Base-by-base conservation (phyloP, 2,888 invertebrate species). In the Amiota communis region DNA sequence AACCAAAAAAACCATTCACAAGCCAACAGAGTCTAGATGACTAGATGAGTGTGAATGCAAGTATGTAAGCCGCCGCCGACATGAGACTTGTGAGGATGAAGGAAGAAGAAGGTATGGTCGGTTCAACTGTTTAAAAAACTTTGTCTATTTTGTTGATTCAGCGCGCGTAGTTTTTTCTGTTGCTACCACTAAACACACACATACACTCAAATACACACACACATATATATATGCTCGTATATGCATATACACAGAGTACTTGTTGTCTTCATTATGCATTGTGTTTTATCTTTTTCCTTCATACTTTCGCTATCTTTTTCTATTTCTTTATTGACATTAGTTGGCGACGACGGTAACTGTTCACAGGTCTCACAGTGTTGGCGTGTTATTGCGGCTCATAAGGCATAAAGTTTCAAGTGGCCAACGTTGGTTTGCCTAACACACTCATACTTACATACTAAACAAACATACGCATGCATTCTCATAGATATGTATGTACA, bases 371-470 rank as follows among this genome's bases (percentile, higher is more conserved):
- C 36, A 36, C 36, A 4, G 6, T 80, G 79, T 77, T 84, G 80
- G 76, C 82, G 82, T 83, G 65, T 65, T 65, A 65, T 83, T 85
- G 83, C 81, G 86, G 83, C 83, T 85, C 84, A 83, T 84, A 83
- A 85, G 86, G 83, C 83, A 83, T 83, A 83, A 85, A 83, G 79
- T 83, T 83, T 83, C 83, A 84, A 83, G 83, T 83, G 86, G 86
- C 83, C 78, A 82, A 74, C 76, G 48, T 65, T 48, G 77, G 80
- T 15, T 53, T 53, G 15, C 53, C 36, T 15, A 53, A 53, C n/a
- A 53, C 53, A 53, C 53, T 15, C 12, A 53, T 10, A 53, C 12
- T n/a, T 10, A 53, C 53, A 53, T 36, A 36, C 6, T 36, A 6
- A 0, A 36, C 76, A 46, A 47, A 82, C 63, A 56, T 10, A 53